phyloP scores from a whole-genome alignment of 2,888 invertebrate genomes.

The Eulithis testata region DNA sequence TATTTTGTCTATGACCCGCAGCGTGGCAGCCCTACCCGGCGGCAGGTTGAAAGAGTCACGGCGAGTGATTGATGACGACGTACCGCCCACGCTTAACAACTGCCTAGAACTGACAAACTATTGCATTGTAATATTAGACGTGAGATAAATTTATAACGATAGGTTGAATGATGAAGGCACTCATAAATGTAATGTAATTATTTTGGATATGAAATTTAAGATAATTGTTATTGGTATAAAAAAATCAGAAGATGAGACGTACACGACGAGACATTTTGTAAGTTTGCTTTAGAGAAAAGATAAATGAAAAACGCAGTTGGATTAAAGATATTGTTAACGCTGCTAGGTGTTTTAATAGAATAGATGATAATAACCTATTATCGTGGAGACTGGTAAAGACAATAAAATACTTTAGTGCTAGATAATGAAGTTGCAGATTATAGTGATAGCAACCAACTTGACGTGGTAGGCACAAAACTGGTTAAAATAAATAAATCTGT shows the following conservation, averaged over 20 bases:
- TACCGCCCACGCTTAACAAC: conserved; percentile 74
- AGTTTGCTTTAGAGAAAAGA: too few species aligned
- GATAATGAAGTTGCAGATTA: too few species aligned
- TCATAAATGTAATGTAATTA: not conserved
- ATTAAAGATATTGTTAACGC: too few species aligned
- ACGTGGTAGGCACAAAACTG: too few species aligned
- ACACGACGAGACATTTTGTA: too few species aligned
- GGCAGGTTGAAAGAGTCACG: conserved; percentile 84
- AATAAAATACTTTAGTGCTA: too few species aligned
- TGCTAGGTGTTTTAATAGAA: too few species aligned
- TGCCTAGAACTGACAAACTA: conserved; percentile 78
- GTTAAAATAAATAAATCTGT: too few species aligned
- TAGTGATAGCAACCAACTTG: too few species aligned
- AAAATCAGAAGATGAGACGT: not conserved
- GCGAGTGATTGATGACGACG: conserved; percentile 78
- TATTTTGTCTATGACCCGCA: conserved; percentile 27
- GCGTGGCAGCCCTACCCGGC: conserved; percentile 50
- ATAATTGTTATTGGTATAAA: not conserved
- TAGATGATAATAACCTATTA: too few species aligned
- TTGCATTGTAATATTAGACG: conserved; percentile 55
- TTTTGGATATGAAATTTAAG: too few species aligned
- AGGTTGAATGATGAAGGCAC: conserved; percentile 18
- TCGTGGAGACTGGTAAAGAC: too few species aligned
- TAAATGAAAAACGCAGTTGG: not conserved
- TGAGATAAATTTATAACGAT: conserved; percentile 28